Conservation (phyloP, 2,113 vertebrate species). For the Prinia subflava region DNA sequence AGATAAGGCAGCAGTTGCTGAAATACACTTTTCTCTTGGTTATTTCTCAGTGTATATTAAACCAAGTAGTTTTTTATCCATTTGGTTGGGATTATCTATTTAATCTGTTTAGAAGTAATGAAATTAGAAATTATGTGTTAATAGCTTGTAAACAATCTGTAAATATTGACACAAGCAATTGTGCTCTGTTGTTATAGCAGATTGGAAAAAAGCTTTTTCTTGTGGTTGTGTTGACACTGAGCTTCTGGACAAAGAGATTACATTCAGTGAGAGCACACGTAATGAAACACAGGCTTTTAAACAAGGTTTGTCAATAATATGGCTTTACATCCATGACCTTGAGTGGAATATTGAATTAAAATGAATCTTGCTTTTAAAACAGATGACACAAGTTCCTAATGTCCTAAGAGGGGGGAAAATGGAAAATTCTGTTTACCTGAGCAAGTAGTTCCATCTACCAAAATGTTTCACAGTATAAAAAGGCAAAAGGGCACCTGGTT, state of each 20-base stretch:
- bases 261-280: neutral
- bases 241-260: neutral
- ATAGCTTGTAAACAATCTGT: neutral
- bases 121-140: neutral
- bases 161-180: conserved; percentile 1
- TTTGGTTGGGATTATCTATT: neutral
- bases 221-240: neutral
- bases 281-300: neutral
- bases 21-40: neutral
- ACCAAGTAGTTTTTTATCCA: neutral
- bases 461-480: neutral
- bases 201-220: neutral
- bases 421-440: neutral
- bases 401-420: neutral
- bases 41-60: neutral
- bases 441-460: neutral
- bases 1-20: neutral
- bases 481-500: neutral
- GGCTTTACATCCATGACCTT: neutral
- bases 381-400: neutral
- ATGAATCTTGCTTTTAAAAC: neutral
- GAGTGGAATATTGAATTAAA: conserved; percentile 21
- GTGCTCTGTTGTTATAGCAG: neutral
- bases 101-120: neutral
- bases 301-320: neutral